Conservation (phyloP, 1,140 invertebrate species). For the Pseudomyrmex sp. region DNA sequence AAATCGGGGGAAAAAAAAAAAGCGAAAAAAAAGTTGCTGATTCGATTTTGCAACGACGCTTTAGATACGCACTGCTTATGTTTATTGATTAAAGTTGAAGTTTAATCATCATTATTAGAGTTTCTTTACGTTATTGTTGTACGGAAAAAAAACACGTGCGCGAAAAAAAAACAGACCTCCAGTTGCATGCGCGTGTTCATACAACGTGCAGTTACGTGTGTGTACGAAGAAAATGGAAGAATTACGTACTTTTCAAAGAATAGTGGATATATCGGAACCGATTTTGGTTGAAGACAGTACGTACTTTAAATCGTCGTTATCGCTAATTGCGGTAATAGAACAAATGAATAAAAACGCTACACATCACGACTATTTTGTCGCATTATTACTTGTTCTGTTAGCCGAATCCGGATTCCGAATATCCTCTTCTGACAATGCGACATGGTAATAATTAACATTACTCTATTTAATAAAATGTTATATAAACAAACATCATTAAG, state of each 20-base stretch:
- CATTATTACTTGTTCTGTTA: constrained; percentile 74
- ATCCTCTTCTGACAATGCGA: neutral
- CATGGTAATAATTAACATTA: neutral
- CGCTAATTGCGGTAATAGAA: constrained; percentile 52
- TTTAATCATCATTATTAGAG: too few relatives aligned
- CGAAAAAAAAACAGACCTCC: too few relatives aligned
- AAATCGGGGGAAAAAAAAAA: too few relatives aligned
- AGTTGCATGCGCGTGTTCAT: too few relatives aligned
- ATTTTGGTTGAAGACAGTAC: constrained; percentile 75
- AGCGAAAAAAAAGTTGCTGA: too few relatives aligned
- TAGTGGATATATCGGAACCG: constrained; percentile 54
- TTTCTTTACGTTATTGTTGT: too few relatives aligned
- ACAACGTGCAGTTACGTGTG: too few relatives aligned
- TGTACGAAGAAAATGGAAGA: neutral
- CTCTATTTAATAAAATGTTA: neutral
- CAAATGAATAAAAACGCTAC: constrained; percentile 61
- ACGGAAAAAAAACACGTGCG: too few relatives aligned
- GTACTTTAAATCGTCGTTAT: constrained; percentile 58
- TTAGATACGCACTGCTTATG: too few relatives aligned
- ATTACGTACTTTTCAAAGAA: neutral
- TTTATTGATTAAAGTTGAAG: too few relatives aligned
- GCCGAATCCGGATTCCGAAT: constrained; percentile 72
- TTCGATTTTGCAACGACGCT: too few relatives aligned
- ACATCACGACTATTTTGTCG: constrained; percentile 75
- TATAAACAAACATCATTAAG: neutral